Conservation (phyloP, 2,888 invertebrate genomes). For the Cryptophagus acutangulus region DNA sequence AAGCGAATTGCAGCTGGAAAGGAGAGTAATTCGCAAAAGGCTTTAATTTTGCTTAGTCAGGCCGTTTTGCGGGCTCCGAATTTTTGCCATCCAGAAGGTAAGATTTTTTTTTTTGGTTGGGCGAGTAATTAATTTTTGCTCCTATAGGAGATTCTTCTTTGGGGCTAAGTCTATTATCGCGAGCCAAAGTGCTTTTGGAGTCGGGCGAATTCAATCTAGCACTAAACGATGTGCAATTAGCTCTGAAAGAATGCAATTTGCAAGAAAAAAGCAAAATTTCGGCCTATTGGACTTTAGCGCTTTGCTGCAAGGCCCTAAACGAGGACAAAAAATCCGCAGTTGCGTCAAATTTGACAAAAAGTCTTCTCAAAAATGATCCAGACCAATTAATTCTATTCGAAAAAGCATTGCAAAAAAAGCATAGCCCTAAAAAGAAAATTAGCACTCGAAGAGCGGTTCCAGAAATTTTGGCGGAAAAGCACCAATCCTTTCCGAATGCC, state of each 20-base stretch:
- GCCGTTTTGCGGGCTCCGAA: conserved; percentile 68
- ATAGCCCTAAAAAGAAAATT: no score
- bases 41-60: conserved; percentile 63
- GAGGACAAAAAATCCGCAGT: conserved; percentile 61
- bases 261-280: conserved; percentile 59
- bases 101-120: no score
- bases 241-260: conserved; percentile 59
- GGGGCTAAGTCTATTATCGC: conserved; percentile 60
- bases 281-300: conserved; percentile 66
- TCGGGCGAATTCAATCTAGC: conserved; percentile 57
- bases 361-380: conserved; percentile 48
- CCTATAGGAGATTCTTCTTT: conserved; percentile 44
- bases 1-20: conserved; percentile 60
- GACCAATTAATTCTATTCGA: not conserved
- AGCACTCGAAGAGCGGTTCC: no score
- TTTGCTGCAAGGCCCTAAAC: conserved; percentile 60
- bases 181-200: conserved; percentile 61
- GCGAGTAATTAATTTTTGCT: conserved; percentile 9
- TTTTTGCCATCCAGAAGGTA: no score
- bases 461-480: not conserved
- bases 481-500: conserved; percentile 50
- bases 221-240: conserved; percentile 63
- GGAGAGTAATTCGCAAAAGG: conserved; percentile 53
- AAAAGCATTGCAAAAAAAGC: no score
- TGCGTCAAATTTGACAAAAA: conserved; percentile 59